Percentiles rank a stretch among this genome's conserved stretches.
Conservation (phyloP, 2,888 invertebrate species). For the Tinea pellionella region DNA sequence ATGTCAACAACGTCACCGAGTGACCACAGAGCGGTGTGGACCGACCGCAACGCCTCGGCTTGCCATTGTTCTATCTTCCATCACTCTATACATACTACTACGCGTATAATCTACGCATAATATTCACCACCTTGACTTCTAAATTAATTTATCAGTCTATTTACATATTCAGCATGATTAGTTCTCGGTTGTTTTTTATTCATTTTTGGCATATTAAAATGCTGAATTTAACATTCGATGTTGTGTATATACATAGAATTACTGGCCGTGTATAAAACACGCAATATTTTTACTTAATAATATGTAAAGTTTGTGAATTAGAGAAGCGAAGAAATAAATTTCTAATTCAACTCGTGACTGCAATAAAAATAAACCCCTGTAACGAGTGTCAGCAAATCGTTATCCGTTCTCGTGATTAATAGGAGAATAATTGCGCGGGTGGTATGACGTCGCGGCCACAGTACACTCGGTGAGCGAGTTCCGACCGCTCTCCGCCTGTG, state of each 20-base stretch:
- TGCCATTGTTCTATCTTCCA: conserved; percentile 11
- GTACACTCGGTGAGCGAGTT: conserved; percentile 17
- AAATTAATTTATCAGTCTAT: neutral
- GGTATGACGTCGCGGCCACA: conserved; percentile 15
- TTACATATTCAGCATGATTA: neutral
- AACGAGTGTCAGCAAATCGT: conserved; percentile 15
- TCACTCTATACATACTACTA: neutral
- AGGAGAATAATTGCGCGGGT: conserved; percentile 22
- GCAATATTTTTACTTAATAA: neutral
- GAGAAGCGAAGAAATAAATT: neutral
- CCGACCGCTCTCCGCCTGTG: neutral
- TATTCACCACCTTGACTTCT: neutral
- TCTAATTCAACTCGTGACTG: conserved; percentile 7
- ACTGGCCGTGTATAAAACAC: no score
- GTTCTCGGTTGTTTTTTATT: no score
- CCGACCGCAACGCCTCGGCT: conserved; percentile 3
- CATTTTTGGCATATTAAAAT: no score
- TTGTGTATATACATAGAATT: no score
- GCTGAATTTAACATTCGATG: no score
- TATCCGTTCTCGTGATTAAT: conserved; percentile 21
- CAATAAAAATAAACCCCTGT: conserved; percentile 16
- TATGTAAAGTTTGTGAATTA: neutral
- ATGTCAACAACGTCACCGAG: conserved; percentile 16
- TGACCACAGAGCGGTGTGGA: conserved; percentile 4
- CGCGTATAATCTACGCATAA: neutral